Evolutionary conservation across 2,113 vertebrate genomes (phyloP).

Genomic region (Zosterops borbonicus): DNA sequence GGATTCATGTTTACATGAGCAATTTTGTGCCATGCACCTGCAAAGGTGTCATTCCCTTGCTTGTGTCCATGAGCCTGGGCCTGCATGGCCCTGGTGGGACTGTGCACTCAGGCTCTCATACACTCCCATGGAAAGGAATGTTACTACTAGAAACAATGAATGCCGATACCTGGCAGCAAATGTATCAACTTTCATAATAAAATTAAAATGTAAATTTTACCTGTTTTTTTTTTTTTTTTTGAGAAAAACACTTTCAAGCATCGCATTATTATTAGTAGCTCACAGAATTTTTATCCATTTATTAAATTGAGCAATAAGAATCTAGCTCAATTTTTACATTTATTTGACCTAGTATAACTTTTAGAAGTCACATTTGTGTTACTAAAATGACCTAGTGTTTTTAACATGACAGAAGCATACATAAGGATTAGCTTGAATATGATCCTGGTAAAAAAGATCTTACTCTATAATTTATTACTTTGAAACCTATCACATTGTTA

Average conservation of each 20-base stretch:
- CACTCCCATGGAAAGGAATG: neutral
- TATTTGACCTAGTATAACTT: neutral
- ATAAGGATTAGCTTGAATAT: neutral
- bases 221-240: neutral
- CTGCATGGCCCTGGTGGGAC: neutral
- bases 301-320: neutral
- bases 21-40: neutral
- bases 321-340: neutral
- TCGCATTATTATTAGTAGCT: neutral
- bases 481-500: neutral
- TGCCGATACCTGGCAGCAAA: neutral
- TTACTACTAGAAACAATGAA: neutral
- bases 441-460: neutral
- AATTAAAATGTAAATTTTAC: neutral
- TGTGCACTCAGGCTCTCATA: no score
- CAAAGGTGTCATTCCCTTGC: neutral
- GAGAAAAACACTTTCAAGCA: neutral
- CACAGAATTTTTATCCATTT: no score
- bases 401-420: neutral
- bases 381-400: neutral
- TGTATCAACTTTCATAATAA: neutral
- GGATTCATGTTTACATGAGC: neutral
- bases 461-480: neutral
- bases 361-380: neutral
- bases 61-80: neutral